These are phyloP conservation scores for Nemopilema nomurai DNA, from an alignment of 30 jellyfish, hydroid and myxozoan genomes.

Conservation along the genomic window DNA sequence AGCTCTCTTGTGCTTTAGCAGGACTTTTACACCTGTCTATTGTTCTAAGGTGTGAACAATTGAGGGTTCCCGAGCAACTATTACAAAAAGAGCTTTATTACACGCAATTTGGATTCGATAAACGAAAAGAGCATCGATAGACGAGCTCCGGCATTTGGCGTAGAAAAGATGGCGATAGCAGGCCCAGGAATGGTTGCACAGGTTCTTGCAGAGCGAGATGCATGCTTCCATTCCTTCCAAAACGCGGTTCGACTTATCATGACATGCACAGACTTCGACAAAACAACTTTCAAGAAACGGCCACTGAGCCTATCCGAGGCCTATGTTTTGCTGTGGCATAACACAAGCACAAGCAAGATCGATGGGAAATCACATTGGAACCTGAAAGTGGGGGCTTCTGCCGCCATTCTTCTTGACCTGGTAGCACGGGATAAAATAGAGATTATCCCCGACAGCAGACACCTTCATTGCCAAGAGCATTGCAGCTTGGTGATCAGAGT, in stretches of 20 bases:
- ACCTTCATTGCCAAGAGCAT: constrained; percentile 53
- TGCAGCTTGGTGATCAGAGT: constrained; percentile 44
- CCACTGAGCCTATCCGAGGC: constrained; percentile 72
- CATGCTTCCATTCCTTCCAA: constrained; percentile 61
- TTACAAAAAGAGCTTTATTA: not conserved
- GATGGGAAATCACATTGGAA: constrained; percentile 79
- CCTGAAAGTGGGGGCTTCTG: constrained; percentile 77
- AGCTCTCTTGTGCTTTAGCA: not conserved
- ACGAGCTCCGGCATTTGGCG: not conserved
- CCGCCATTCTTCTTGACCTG: constrained; percentile 83
- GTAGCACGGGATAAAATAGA: constrained; percentile 66
- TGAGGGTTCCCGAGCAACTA: not conserved
- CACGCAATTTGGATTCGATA: not conserved
- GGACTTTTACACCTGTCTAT: not conserved
- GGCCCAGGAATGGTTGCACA: constrained; percentile 38
- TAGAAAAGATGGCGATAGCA: not conserved
- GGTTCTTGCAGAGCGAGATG: constrained; percentile 75
- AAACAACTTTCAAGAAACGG: constrained; percentile 50
- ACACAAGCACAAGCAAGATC: constrained; percentile 61
- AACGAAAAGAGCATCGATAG: not conserved
- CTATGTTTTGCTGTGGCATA: constrained; percentile 77
- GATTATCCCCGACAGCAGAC: constrained; percentile 36
- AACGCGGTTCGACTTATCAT: constrained; percentile 65
- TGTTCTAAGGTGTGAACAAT: not conserved
- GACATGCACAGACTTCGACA: constrained; percentile 65